Evolutionary conservation across 53 echinoderm and acorn worm species (phyloP).

Genomic region (Echinarachnius parma): DNA sequence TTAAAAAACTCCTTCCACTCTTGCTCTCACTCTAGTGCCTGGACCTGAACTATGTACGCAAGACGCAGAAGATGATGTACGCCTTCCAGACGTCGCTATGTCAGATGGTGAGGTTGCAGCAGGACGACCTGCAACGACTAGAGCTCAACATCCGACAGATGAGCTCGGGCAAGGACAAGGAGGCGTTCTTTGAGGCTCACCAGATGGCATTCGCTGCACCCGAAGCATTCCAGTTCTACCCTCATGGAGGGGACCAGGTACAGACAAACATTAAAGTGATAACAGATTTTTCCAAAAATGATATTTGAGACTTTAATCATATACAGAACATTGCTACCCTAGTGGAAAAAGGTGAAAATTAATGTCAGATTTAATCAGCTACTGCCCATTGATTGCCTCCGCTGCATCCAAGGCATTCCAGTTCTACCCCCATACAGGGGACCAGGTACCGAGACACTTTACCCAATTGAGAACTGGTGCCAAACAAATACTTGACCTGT

Average conservation of each 20-base stretch:
- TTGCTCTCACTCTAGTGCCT: constrained; percentile 74
- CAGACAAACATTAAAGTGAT: not conserved
- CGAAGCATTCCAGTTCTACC: constrained; percentile 72
- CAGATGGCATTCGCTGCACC: constrained; percentile 59
- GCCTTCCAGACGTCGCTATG: constrained; percentile 69
- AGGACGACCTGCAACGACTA: constrained; percentile 66
- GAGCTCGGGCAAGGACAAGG: constrained; percentile 65
- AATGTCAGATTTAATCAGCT: no score
- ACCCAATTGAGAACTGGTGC: no score
- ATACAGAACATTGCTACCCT: no score
- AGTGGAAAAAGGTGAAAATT: no score
- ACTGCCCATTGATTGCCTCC: no score
- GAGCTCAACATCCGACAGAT: constrained; percentile 60
- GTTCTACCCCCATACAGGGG: no score
- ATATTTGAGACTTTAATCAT: no score
- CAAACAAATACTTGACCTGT: no score
- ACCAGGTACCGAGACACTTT: no score
- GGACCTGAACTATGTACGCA: constrained; percentile 77
- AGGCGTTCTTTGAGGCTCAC: constrained; percentile 67
- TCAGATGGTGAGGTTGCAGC: constrained; percentile 65
- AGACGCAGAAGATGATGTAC: constrained; percentile 59
- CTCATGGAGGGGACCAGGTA: constrained; percentile 83
- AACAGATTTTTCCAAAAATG: not conserved
- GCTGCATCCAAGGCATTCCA: no score
- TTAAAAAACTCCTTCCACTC: no score